Conservation (phyloP, 2,888 invertebrate species). For the Harpagoxenus sublaevis region DNA sequence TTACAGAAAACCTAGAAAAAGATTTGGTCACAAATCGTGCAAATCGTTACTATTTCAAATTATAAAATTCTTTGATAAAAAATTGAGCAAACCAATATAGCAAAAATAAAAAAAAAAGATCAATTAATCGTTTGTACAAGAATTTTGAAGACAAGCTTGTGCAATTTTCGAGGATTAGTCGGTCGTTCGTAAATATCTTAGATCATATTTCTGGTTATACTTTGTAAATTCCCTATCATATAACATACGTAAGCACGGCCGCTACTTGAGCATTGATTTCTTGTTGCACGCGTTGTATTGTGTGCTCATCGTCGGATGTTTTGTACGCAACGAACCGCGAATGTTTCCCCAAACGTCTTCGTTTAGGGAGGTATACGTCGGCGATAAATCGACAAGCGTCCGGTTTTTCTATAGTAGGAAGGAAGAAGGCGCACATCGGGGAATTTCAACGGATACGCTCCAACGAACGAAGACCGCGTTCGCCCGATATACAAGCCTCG, state of each 20-base stretch:
- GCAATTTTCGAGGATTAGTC: neutral
- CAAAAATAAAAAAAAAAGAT: constrained; percentile 5
- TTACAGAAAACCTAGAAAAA: neutral
- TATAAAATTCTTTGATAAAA: neutral
- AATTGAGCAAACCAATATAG: neutral
- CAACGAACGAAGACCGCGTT: constrained; percentile 53
- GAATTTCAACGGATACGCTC: constrained; percentile 64
- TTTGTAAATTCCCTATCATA: neutral
- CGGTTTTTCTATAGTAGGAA: constrained; percentile 56
- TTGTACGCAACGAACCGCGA: constrained; percentile 38
- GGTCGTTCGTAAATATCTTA: neutral
- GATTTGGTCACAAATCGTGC: neutral
- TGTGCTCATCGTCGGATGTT: constrained; percentile 37
- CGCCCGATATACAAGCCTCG: constrained; percentile 40
- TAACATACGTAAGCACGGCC: neutral
- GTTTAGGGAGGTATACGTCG: constrained; percentile 42
- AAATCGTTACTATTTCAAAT: neutral
- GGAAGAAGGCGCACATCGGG: constrained; percentile 39
- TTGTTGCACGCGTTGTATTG: constrained; percentile 21
- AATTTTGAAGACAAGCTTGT: neutral
- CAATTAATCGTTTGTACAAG: neutral
- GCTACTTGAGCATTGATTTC: constrained; percentile 29
- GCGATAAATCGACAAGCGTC: constrained; percentile 62
- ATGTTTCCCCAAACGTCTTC: constrained; percentile 51
- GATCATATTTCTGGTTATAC: constrained; percentile 1